Evolutionary conservation across 1,140 invertebrate genomes (phyloP), one percentile per base, ranked within the genome.

Genomic region (Steinernema feltiae): DNA sequence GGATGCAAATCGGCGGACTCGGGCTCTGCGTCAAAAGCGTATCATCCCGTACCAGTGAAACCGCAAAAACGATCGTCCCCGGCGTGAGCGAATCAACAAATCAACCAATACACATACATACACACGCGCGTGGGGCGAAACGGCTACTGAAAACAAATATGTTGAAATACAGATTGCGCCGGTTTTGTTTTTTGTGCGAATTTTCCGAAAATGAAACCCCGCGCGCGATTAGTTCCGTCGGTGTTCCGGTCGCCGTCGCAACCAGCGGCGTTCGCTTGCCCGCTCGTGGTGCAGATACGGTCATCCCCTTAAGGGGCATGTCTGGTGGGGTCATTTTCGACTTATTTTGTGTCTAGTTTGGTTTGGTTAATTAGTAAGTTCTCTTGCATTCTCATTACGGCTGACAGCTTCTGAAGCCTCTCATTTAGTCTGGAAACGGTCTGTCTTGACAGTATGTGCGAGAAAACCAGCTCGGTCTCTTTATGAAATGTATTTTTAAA

Each of bases 141-240:
- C 53, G 53, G 53, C 53, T 63, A 63, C 53, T 63, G 53, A 31
- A 71, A 71, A 35, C 30, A 71, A 71, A 71, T 71, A 32, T 35
- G 70, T 71, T 71, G 30, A 71, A 35, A 31, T 71, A 31, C 30
- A 71, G 12, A 71, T 30, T 71, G n/a, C n/a, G n/a, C n/a, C n/a
- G n/a, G n/a, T 71, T 71, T 71, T 31, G 70, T 31, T 3, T 3
- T 69, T 69, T 7, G 41, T 46, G 41, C 41, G n/a, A 46, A n/a
- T n/a, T n/a, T n/a, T n/a, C n/a, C n/a, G n/a, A n/a, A n/a, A n/a
- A n/a, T n/a, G n/a, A n/a, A n/a, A n/a, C n/a, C n/a, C n/a, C n/a
- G n/a, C n/a, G n/a, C n/a, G 53, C 53, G 24, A 41, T 63, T 27
- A 63, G 53, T 63, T 63, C 15, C 53, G 53, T 27, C 53, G 24